A percentile compares a stretch with the other conserved stretches of the same genome.
phyloP scores from a whole-genome alignment of 2,113 vertebrate genomes.

The Amblyornis subalaris region DNA sequence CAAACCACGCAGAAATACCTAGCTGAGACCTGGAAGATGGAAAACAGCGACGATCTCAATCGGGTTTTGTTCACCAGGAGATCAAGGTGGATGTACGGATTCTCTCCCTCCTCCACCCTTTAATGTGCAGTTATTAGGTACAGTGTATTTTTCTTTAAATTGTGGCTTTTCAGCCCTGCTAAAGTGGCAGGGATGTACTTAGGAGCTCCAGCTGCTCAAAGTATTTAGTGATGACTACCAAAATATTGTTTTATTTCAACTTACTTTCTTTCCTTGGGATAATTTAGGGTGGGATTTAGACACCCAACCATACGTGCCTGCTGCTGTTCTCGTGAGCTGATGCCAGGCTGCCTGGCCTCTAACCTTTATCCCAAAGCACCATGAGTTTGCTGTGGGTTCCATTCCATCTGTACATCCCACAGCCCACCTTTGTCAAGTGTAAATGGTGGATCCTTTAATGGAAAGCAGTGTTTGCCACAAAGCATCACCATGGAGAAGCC shows the following conservation, averaged over 20 bases:
- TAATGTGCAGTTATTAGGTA: neutral
- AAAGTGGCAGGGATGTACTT: neutral
- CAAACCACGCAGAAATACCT: neutral
- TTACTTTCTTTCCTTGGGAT: neutral
- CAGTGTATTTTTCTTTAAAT: slow-evolving; percentile 39
- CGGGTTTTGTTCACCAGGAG: slow-evolving; percentile 14
- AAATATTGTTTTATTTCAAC: neutral
- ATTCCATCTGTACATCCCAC: neutral
- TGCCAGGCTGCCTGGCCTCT: neutral
- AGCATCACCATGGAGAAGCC: neutral
- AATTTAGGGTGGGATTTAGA: slow-evolving; percentile 39
- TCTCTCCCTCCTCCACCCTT: neutral
- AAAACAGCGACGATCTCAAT: neutral
- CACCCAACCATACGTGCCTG: neutral
- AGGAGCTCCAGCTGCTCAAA: slow-evolving; percentile 29
- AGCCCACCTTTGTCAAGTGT: neutral
- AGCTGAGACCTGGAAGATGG: neutral
- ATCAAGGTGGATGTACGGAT: neutral
- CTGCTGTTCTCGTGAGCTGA: neutral
- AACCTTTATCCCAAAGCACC: neutral
- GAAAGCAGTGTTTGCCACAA: neutral
- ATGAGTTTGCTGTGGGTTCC: neutral
- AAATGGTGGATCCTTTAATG: slow-evolving; percentile 17
- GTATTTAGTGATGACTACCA: neutral
- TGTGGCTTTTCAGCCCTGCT: neutral